Percentiles rank a stretch among this genome's conserved stretches.
These are phyloP conservation scores for Geophilus truncorum DNA, from an alignment of 2,888 invertebrate genomes.

Conservation along the genomic window DNA sequence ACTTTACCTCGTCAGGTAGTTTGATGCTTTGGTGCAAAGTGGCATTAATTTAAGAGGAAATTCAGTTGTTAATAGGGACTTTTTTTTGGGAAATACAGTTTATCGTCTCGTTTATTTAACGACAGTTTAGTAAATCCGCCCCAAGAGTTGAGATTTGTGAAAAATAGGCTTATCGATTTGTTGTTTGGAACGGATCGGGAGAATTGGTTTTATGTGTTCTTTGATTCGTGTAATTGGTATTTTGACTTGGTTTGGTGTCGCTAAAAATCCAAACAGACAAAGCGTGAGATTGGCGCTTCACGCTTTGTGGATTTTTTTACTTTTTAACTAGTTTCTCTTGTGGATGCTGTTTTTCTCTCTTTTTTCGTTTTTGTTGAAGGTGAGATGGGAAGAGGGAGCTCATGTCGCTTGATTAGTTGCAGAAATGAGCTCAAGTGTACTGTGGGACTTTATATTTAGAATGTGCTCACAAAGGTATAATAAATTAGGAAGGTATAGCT, in stretches of 20 bases:
- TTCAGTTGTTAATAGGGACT: no score
- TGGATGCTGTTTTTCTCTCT: not conserved
- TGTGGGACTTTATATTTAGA: not conserved
- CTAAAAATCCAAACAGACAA: conserved; percentile 10
- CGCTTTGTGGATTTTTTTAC: not conserved
- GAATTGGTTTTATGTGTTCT: not conserved
- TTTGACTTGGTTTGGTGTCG: not conserved
- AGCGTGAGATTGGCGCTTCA: not conserved
- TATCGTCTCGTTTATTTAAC: no score
- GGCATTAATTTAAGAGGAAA: no score
- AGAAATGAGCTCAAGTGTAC: conserved; percentile 4
- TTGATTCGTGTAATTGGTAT: conserved; percentile 10
- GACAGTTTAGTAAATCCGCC: no score
- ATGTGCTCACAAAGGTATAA: conserved; percentile 4
- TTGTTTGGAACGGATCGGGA: not conserved
- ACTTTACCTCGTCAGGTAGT: no score
- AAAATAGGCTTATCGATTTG: not conserved
- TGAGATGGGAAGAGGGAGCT: not conserved
- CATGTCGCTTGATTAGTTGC: not conserved
- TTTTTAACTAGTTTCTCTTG: not conserved
- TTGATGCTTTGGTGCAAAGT: no score
- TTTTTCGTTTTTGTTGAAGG: not conserved
- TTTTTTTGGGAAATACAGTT: no score
- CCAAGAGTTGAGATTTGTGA: no score
- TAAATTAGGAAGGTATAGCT: not conserved